A percentile compares a stretch with the other conserved stretches of the same genome.
Conservation (phyloP, 2,113 vertebrate species). For the Crotalus horridus region DNA sequence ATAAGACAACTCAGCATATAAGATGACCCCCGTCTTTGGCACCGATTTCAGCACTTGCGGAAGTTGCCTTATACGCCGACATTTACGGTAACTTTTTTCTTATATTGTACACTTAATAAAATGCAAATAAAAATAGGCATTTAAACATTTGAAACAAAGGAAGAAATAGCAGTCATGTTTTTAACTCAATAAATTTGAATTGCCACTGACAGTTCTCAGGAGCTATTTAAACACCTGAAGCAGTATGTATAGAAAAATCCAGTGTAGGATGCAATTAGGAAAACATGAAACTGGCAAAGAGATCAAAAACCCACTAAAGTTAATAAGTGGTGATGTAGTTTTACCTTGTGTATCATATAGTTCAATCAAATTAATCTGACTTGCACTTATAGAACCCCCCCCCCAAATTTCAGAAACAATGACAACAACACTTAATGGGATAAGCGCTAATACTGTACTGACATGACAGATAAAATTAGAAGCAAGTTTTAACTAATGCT, state of each 20-base stretch:
- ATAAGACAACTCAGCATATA: too few species aligned
- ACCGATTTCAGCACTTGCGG: too few species aligned
- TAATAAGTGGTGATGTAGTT: slow-evolving; percentile 5
- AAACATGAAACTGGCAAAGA: slow-evolving; percentile 11
- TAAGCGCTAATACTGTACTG: slow-evolving; percentile 22
- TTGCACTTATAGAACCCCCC: background rate
- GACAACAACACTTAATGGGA: slow-evolving; percentile 17
- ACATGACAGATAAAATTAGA: slow-evolving; percentile 40
- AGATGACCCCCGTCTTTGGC: too few species aligned
- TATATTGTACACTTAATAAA: background rate
- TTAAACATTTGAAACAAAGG: background rate
- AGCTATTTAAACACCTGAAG: background rate
- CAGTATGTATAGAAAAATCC: background rate
- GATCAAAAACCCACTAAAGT: slow-evolving; percentile 2
- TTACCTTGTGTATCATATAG: slow-evolving; percentile 22
- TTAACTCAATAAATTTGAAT: background rate
- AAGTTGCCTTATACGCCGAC: too few species aligned
- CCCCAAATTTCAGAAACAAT: slow-evolving; percentile 32
- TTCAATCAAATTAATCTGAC: slow-evolving; percentile 35
- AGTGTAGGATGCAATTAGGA: background rate
- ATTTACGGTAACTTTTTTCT: background rate
- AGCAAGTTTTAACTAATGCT: slow-evolving; percentile 34
- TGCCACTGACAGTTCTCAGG: background rate
- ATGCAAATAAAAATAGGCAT: background rate
- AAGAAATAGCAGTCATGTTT: background rate